Evolutionary conservation across 92 coral and sea anemone genomes (phyloP).

Genomic region (Porites divaricata): DNA sequence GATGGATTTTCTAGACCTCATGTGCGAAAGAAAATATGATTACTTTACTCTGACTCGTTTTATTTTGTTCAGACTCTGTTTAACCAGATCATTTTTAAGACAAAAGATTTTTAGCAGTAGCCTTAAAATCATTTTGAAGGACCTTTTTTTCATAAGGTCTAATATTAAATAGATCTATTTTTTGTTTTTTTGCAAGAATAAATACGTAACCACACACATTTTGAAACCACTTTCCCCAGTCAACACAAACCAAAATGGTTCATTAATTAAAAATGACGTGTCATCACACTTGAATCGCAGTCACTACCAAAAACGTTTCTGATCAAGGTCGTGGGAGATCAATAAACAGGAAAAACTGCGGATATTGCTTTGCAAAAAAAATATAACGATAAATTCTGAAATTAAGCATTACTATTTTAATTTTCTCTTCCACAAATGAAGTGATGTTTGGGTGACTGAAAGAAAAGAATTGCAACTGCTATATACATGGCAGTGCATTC

Average conservation of each 20-base stretch:
- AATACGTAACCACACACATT: not conserved
- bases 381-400: not conserved
- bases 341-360: not conserved
- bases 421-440: not conserved
- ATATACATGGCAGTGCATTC: too few relatives aligned
- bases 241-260: not conserved
- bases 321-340: not conserved
- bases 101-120: too few relatives aligned
- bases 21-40: too few relatives aligned
- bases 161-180: too few relatives aligned
- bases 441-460: not conserved
- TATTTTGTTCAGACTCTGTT: too few relatives aligned
- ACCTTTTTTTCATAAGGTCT: too few relatives aligned
- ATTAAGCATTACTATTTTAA: too few relatives aligned
- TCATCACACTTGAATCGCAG: constrained; percentile 2
- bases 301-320: not conserved
- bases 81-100: too few relatives aligned
- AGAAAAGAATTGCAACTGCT: not conserved
- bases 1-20: too few relatives aligned
- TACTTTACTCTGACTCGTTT: too few relatives aligned
- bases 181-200: too few relatives aligned
- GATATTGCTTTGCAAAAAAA: not conserved
- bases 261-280: constrained; percentile 5
- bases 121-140: too few relatives aligned
- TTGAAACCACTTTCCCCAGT: not conserved